Evolutionary conservation across 2,113 vertebrate species (phyloP).

Genomic region (Albula glossodonta): DNA sequence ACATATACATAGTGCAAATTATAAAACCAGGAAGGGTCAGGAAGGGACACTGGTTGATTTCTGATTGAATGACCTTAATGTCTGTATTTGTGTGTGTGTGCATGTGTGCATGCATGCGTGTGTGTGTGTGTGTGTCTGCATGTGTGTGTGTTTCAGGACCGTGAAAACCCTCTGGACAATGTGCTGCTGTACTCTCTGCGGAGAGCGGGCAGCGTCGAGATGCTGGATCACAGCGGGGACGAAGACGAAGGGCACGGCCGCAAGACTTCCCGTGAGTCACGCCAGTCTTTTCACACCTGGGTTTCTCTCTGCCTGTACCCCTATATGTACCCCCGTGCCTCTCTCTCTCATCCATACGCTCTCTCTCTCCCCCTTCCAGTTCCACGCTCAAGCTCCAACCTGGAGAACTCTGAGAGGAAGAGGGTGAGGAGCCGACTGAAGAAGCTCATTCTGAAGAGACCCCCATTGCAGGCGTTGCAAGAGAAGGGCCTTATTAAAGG

Average conservation of each 20-base stretch:
- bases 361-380: constrained; percentile 41
- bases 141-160: constrained; percentile 65
- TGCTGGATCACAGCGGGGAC: constrained; percentile 81
- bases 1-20: too few species aligned
- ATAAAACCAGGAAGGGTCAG: too few species aligned
- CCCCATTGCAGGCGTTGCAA: constrained; percentile 83
- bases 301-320: neutral
- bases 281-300: neutral
- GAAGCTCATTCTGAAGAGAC: constrained; percentile 83
- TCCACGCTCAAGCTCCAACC: constrained; percentile 64
- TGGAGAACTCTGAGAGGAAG: constrained; percentile 76
- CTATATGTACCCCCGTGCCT: neutral
- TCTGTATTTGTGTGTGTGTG: constrained; percentile 6
- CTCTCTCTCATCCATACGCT: neutral
- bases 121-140: neutral
- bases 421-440: constrained; percentile 82
- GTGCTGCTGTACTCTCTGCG: constrained; percentile 75
- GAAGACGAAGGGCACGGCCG: constrained; percentile 62
- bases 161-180: constrained; percentile 83
- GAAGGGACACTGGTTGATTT: too few species aligned
- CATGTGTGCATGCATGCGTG: neutral
- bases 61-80: too few species aligned
- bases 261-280: constrained; percentile 60
- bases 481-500: constrained; percentile 92
- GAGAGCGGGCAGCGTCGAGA: constrained; percentile 67